phyloP scores from a whole-genome alignment of 2,888 invertebrate species.

The Conomelus anceps region DNA sequence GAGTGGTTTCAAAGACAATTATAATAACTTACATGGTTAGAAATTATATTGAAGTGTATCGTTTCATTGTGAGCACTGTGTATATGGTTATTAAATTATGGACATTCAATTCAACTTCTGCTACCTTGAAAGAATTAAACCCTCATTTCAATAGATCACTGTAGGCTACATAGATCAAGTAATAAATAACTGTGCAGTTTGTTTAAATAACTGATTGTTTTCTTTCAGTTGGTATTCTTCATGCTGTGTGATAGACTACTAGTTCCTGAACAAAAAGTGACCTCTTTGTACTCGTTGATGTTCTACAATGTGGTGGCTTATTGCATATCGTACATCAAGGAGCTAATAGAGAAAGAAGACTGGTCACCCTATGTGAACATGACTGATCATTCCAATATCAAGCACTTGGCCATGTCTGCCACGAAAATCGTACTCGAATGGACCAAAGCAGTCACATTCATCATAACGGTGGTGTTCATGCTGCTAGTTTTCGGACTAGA shows the following conservation, averaged over 20 bases:
- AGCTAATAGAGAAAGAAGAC: constrained; percentile 64
- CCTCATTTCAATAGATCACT: neutral
- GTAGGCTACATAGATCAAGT: neutral
- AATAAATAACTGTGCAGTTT: neutral
- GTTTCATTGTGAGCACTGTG: too few species aligned
- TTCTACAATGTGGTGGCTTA: constrained; percentile 77
- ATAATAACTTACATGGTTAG: too few species aligned
- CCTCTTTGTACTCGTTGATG: constrained; percentile 69
- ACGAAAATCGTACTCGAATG: constrained; percentile 74
- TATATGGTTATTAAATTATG: too few species aligned
- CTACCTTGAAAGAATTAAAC: neutral
- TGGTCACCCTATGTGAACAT: constrained; percentile 71
- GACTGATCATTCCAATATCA: constrained; percentile 62
- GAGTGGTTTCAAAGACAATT: too few species aligned
- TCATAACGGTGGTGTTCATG: constrained; percentile 69
- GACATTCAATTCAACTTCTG: too few species aligned
- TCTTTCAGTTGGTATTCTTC: constrained; percentile 60
- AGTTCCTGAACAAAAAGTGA: constrained; percentile 50
- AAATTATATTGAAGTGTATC: too few species aligned
- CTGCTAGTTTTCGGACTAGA: constrained; percentile 66
- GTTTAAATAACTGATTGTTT: constrained; percentile 23
- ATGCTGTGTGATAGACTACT: constrained; percentile 63
- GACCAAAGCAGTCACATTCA: constrained; percentile 73
- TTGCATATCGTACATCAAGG: constrained; percentile 66
- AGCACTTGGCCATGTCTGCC: constrained; percentile 73